A percentile compares a stretch with the other conserved stretches of the same genome.
Conservation (phyloP, 1,140 invertebrate species). For the Ceratina japonica region DNA sequence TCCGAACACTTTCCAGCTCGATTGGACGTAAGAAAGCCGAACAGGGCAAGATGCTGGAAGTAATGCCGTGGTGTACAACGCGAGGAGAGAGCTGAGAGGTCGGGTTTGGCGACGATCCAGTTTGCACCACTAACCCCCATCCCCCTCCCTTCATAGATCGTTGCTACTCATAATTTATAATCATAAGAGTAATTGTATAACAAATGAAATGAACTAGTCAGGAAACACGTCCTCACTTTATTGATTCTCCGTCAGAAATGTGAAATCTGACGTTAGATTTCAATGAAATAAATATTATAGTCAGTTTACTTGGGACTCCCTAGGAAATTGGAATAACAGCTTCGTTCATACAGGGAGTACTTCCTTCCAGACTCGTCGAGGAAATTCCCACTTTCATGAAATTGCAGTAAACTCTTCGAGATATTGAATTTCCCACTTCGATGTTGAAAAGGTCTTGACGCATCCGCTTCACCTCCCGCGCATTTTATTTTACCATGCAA, state of each 20-base stretch:
- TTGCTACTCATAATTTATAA: constrained; percentile 51
- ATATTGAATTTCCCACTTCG: constrained; percentile 18
- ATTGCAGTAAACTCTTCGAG: constrained; percentile 20
- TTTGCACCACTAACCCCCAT: constrained; percentile 33
- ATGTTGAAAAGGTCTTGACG: not conserved
- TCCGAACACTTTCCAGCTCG: constrained; percentile 53
- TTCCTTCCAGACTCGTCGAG: not conserved
- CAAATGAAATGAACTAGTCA: too few relatives aligned
- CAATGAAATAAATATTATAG: too few relatives aligned
- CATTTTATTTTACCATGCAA: too few relatives aligned
- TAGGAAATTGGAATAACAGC: not conserved
- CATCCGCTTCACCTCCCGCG: too few relatives aligned
- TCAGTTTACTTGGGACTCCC: too few relatives aligned
- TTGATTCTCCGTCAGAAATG: too few relatives aligned
- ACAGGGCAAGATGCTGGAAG: constrained; percentile 45
- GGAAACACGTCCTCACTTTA: not conserved
- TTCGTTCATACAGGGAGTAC: not conserved
- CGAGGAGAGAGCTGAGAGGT: constrained; percentile 7
- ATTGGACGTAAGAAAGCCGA: constrained; percentile 47
- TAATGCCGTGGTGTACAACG: constrained; percentile 31
- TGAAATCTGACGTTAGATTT: too few relatives aligned
- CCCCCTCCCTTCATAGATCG: not conserved
- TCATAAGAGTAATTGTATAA: not conserved
- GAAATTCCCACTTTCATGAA: not conserved
- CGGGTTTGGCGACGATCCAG: constrained; percentile 49